Evolutionary conservation across 2,797 vertebrate species (phyloP), one percentile per base, ranked within the genome.

Genomic region (Octomys mimax): DNA sequence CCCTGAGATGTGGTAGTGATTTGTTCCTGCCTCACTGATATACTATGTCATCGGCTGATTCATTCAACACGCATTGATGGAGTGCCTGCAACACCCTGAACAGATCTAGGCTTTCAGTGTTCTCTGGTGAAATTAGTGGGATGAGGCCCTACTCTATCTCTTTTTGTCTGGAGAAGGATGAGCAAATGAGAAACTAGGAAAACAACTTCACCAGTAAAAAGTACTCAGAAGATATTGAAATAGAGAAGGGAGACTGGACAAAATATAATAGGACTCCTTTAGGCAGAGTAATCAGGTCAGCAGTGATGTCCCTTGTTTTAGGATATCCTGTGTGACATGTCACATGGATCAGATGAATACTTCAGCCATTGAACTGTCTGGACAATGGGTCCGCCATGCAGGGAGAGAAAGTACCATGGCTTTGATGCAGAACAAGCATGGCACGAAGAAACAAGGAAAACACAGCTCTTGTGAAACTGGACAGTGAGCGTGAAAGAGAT

Each of bases 41-140:
- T 5, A 84, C 66, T 19, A 4, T 49, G 14, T 68, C 70, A 81
- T 59, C 33, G 18, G 22, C 73, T 54, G 42, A 70, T 80, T 96
- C 62, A 52, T 81, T 85, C 57, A 10, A 4, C 26, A 80, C 49
- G 49, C 64, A 81, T 28, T 62, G 71, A 91, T 6, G 82, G 78
- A 88, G 18, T n/a, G 24, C 33, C 46, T 49, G 33, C 61, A 49
- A 78, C 4, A 52, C 2, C 52, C 16, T 57, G 24, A n/a, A 84
- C 12, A 79, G 33, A 71, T 33, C 24, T 31, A 62, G 9, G 24
- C 28, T 68, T 77, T 93, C 52, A 13, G 33, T 42, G 80, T 59
- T 87, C 84, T 80, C 46, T 87, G 80, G 83, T 80, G 19, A 86
- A 92, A 94, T 95, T 92, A 96, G 26, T 42, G 46, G 52, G 62